These are phyloP conservation scores for Sebastes vulpes DNA, from an alignment of 2,797 vertebrate genomes.

Conservation along the genomic window DNA sequence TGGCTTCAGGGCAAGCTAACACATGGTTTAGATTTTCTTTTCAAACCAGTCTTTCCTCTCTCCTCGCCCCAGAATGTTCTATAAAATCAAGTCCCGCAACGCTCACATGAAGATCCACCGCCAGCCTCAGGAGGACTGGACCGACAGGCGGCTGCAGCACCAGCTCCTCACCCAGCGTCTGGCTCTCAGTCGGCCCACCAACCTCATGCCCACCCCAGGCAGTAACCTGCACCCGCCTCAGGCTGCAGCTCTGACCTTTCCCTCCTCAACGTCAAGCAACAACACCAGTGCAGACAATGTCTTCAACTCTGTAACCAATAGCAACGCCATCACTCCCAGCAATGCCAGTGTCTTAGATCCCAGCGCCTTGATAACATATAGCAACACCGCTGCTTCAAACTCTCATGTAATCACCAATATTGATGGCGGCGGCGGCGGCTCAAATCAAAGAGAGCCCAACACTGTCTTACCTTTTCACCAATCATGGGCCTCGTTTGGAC, in stretches of 20 bases:
- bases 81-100: conserved; percentile 89
- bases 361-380: conserved; percentile 28
- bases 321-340: conserved; percentile 3
- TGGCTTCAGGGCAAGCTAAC: conserved; percentile 20
- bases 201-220: conserved; percentile 54
- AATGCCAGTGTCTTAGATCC: conserved; percentile 14
- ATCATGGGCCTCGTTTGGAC: conserved; percentile 74
- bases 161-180: conserved; percentile 76
- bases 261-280: conserved; percentile 48
- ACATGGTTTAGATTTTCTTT: conserved; percentile 52
- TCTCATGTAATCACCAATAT: conserved; percentile 42
- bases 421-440: conserved; percentile 19
- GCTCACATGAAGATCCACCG: conserved; percentile 91
- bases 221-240: conserved; percentile 63
- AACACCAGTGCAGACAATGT: conserved; percentile 37
- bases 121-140: conserved; percentile 87
- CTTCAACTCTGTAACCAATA: conserved; percentile 34
- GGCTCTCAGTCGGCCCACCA: conserved; percentile 62
- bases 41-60: background rate
- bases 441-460: conserved; percentile 61
- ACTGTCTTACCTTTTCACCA: conserved; percentile 61
- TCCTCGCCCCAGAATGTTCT: conserved; percentile 84
- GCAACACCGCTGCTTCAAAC: conserved; percentile 32
- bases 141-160: conserved; percentile 75
- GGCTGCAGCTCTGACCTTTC: conserved; percentile 57